These are phyloP conservation scores for Murina feae DNA, from an alignment of 2,113 vertebrate genomes.

Conservation along the genomic window DNA sequence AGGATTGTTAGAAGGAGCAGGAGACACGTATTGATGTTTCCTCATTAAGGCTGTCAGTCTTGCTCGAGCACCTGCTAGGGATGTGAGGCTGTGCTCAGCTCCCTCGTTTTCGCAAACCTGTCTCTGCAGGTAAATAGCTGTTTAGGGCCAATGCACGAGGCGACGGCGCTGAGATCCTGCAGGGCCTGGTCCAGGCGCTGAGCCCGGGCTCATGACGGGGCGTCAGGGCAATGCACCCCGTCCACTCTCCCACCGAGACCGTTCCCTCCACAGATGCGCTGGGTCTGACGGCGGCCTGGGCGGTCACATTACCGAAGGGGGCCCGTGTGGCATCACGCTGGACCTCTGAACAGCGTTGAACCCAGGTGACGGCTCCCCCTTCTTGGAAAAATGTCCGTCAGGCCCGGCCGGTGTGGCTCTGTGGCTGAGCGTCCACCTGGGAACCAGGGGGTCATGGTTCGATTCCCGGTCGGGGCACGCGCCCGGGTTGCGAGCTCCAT, in stretches of 20 bases:
- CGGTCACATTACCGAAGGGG: accelerated
- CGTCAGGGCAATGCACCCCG: accelerated
- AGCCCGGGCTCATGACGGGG: accelerated
- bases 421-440: too few relatives aligned
- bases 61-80: background rate
- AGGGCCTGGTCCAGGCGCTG: accelerated
- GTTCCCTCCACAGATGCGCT: accelerated
- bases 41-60: background rate
- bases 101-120: background rate
- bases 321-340: accelerated
- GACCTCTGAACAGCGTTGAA: accelerated
- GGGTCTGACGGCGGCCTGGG: accelerated
- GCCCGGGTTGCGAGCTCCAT: too few relatives aligned
- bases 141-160: background rate
- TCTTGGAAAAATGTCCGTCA: background rate
- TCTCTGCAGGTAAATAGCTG: background rate
- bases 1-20: background rate
- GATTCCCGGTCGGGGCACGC: too few relatives aligned
- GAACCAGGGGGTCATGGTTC: too few relatives aligned
- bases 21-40: too few relatives aligned
- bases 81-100: background rate
- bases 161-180: accelerated
- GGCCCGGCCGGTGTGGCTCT: too few relatives aligned
- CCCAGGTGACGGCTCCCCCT: too few relatives aligned
- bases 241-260: accelerated